These are phyloP conservation scores for Drosophila navojoa DNA, from an alignment of 1,140 invertebrate genomes.

Conservation along the genomic window DNA sequence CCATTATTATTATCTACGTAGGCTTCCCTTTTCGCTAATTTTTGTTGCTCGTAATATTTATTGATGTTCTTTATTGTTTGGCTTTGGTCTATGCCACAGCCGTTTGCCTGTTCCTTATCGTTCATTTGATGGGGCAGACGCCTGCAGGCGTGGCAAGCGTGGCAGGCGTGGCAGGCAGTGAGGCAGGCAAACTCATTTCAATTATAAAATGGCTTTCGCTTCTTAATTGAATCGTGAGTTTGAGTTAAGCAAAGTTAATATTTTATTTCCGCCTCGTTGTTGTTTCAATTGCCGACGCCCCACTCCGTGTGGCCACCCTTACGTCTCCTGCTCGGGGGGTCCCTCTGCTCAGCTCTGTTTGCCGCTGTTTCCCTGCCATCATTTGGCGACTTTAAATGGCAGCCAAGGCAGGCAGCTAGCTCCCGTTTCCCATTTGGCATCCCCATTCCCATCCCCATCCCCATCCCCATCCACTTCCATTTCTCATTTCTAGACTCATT, in stretches of 20 bases:
- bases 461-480: constrained; percentile 6
- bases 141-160: constrained; percentile 13
- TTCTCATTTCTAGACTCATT: constrained; percentile 26
- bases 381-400: constrained; percentile 35
- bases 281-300: constrained; percentile 30
- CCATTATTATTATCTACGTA: constrained; percentile 16
- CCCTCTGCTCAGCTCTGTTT: constrained; percentile 28
- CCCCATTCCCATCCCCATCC: constrained; percentile 14
- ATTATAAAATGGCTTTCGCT: constrained; percentile 81
- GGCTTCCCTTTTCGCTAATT: constrained; percentile 11
- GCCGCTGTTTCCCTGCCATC: background rate
- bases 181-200: constrained; percentile 54
- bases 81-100: constrained; percentile 25
- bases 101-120: constrained; percentile 8
- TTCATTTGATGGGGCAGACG: background rate
- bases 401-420: constrained; percentile 1
- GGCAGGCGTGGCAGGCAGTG: too few species aligned
- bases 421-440: background rate
- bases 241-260: constrained; percentile 71
- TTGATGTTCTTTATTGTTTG: constrained; percentile 65
- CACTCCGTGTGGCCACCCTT: constrained; percentile 19
- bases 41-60: constrained; percentile 45
- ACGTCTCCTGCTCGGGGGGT: constrained; percentile 13
- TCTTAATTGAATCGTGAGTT: constrained; percentile 76
- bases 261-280: constrained; percentile 71